phyloP scores from a whole-genome alignment of 2,888 invertebrate genomes.

The Cephalotes varians region DNA sequence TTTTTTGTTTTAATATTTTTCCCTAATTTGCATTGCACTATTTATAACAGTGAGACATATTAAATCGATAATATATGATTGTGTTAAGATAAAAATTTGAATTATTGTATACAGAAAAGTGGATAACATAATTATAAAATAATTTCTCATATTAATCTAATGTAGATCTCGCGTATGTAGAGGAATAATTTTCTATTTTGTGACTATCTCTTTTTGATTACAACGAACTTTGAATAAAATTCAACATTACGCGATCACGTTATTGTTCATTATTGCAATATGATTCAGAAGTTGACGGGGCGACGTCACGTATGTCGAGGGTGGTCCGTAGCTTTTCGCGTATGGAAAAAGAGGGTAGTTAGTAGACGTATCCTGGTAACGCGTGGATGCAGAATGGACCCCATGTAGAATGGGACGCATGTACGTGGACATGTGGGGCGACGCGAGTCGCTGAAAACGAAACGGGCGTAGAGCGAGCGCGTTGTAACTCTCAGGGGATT shows the following conservation, averaged over 20 bases:
- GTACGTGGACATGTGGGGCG: conserved; percentile 28
- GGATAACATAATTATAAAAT: neutral
- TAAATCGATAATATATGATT: neutral
- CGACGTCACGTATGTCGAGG: conserved; percentile 28
- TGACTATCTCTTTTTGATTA: neutral
- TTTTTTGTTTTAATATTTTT: neutral
- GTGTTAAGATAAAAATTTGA: neutral
- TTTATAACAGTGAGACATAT: neutral
- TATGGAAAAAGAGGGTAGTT: conserved; percentile 68
- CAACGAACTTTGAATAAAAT: conserved; percentile 4
- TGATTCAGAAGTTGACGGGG: conserved; percentile 17
- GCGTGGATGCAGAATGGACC: conserved; percentile 38
- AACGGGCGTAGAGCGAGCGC: conserved; percentile 66
- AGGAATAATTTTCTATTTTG: neutral
- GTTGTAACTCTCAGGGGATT: conserved; percentile 71
- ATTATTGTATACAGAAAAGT: neutral
- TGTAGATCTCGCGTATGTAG: neutral
- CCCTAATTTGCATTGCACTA: neutral
- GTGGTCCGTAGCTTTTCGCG: conserved; percentile 56
- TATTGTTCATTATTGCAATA: conserved; percentile 57
- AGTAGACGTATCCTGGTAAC: conserved; percentile 65
- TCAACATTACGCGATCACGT: conserved; percentile 25
- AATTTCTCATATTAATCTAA: neutral
- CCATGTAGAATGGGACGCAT: conserved; percentile 6
- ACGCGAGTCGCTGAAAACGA: conserved; percentile 65